Conservation (phyloP, 2,113 vertebrate genomes). For the Dascyllus trimaculatus region DNA sequence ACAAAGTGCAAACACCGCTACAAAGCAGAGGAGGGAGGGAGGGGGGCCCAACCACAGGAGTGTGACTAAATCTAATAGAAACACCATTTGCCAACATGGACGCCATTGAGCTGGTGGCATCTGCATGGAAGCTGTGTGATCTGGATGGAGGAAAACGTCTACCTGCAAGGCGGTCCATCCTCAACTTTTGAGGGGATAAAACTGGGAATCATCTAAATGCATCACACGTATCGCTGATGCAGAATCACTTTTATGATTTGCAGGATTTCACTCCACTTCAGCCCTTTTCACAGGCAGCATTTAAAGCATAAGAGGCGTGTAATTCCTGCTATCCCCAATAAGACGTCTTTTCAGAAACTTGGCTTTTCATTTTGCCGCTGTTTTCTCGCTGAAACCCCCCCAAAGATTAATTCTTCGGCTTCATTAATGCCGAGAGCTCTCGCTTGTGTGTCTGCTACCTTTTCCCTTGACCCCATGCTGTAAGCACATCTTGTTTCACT, state of each 20-base stretch:
- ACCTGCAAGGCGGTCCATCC: background rate
- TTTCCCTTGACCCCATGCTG: conserved; percentile 46
- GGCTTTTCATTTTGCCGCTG: background rate
- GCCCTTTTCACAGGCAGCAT: no score
- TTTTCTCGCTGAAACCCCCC: background rate
- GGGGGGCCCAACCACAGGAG: conserved; percentile 38
- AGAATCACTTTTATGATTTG: no score
- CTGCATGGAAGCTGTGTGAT: conserved; percentile 27
- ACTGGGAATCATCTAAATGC: conserved; percentile 30
- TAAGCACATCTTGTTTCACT: conserved; percentile 25
- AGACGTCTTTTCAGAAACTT: no score
- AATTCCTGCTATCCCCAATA: no score
- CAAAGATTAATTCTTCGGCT: background rate
- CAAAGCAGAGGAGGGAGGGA: conserved; percentile 34
- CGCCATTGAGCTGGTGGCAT: conserved; percentile 27
- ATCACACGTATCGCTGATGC: background rate
- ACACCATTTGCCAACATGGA: conserved; percentile 50
- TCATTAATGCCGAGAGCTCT: background rate
- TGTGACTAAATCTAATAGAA: conserved; percentile 76
- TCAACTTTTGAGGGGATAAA: background rate
- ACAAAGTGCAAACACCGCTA: conserved; percentile 77
- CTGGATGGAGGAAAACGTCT: background rate
- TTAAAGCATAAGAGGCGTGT: no score
- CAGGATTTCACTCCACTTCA: background rate
- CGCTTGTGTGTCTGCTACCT: background rate